Evolutionary conservation across 2,888 invertebrate genomes (phyloP), one percentile per base, ranked within the genome.

Genomic region (Ceramica pisi): DNA sequence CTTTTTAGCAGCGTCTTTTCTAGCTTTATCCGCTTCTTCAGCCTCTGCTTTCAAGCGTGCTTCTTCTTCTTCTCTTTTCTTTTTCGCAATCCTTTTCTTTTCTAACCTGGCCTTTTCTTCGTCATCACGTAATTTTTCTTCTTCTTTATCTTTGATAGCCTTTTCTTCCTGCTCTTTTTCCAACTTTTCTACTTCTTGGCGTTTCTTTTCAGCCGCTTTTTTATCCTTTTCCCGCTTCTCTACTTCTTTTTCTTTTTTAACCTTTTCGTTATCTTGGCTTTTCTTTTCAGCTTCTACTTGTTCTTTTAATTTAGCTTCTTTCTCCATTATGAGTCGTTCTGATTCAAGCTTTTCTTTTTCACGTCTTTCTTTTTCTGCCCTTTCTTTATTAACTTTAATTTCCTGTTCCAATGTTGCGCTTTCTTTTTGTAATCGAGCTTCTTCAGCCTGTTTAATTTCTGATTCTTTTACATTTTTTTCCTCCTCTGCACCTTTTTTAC

Each of bases 21-120:
- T 67, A 31, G 46, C 19, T 6, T 67, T 69, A 44, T 81, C 79
- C 12, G 31, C 59, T 72, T 85, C 81, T 53, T 86, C 80, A n/a
- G 71, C 75, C 72, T 83, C 67, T 70, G 62, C 62, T 75, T 64
- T 50, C 21, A 31, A 31, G 26, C 68, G 66, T 60, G 62, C 48
- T 59, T 71, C 71, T 31, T 70, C 61, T 46, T 72, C 62, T 48
- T 74, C 64, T 48, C 69, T 67, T 71, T 73, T 67, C 71, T 70
- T 74, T 56, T 78, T 73, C 16, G 55, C n/a, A 53, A 31, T 31
- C 46, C 51, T 57, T 65, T 77, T 69, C n/a, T 57, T 61, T 38
- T 83, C 78, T 66, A 57, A 35, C 23, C 63, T 61, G 10, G 56
- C 59, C 4, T 66, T 71, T 48, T 81, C 71, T 62, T 71, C 67